Evolutionary conservation across 1,140 invertebrate genomes (phyloP), one percentile per base, ranked within the genome.

Genomic region (Bathynomus jamesi): DNA sequence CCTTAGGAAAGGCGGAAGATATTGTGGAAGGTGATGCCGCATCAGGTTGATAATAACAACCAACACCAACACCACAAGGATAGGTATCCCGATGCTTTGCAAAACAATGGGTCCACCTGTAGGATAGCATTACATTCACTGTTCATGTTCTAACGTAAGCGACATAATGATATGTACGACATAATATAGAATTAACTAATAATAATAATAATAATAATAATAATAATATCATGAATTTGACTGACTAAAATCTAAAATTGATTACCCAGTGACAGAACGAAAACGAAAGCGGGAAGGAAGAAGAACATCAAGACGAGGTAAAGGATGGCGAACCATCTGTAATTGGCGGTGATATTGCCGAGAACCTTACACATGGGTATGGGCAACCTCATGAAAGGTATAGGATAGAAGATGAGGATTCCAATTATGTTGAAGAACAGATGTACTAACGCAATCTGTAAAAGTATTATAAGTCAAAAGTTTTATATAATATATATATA

Each of bases 381-480:
- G 0, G 87, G 87, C 28, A 84, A 78, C 31, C 87, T 76, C 74
- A 85, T 82, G 69, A 82, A 82, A 17, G 87, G 87, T 24, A 89
- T 79, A 0, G 86, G 84, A 77, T 87, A 89, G 78, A 86, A 89
- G 0, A 89, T 63, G 0, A 88, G 13, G 32, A 88, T 86, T 3
- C 88, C 87, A 24, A 82, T 79, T 8, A 89, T 70, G 78, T 89
- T 89, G 78, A 88, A 89, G 61, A 89, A 84, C 1, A 87, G 79
- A 80, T 89, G 87, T 77, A 85, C 85, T n/a, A 88, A 80, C 13
- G 87, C 84, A 28, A 89, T 82, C 80, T 88, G 86, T n/a, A 24
- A 11, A 27, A 63, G 21, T 0, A 53, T 13, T 13, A n/a, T n/a
- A n/a, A n/a, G n/a, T n/a, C n/a, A n/a, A n/a, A n/a, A n/a, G n/a